Base-by-base conservation (phyloP, 2,113 vertebrate species). In the Lanius collurio region DNA sequence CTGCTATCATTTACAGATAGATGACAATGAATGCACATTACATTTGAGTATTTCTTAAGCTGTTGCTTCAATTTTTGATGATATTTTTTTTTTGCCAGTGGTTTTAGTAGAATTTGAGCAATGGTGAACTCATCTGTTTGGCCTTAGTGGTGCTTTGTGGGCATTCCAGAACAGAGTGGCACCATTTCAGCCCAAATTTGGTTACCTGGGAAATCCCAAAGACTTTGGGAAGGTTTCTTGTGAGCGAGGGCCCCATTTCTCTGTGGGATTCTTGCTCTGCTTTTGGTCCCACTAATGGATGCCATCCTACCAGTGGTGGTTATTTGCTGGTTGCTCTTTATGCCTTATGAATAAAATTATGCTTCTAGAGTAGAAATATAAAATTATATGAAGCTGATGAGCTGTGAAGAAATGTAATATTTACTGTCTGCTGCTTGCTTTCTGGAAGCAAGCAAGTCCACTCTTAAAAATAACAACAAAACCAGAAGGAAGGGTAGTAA, bases 181-280 rank as follows among this genome's bases (percentile, higher is more conserved):
- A 57, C 13, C 5, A 7, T 37, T 89, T 74, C 19, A 28, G 15
- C 15, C 22, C 2, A 11, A 1, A 21, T 6, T 23, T 23, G 8
- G 1, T 18, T 15, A 11, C 2, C 1, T 3, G 17, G 19, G 14
- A 42, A 31, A 37, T 67, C 9, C 24, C 49, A 24, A 12, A 28
- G n/a, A 5, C 6, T 74, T 42, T 1, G 3, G 15, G 21, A 23
- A 28, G 15, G 15, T 42, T 41, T 47, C 20, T 42, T 30, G 8
- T 11, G 5, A 3, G 8, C 37, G 26, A 9, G 15, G 15, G 6
- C 24, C 11, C 4, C 2, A 1, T 30, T 55, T 37, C 28, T 12
- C 49, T 2, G 1, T 23, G 26, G 30, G 17, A 53, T 19, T 17
- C 41, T 27, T 37, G 28, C 28, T 42, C 44, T 59, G 35, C 27